phyloP scores from a whole-genome alignment of 2,888 invertebrate genomes.

The Brachypalpus laphriformis region DNA sequence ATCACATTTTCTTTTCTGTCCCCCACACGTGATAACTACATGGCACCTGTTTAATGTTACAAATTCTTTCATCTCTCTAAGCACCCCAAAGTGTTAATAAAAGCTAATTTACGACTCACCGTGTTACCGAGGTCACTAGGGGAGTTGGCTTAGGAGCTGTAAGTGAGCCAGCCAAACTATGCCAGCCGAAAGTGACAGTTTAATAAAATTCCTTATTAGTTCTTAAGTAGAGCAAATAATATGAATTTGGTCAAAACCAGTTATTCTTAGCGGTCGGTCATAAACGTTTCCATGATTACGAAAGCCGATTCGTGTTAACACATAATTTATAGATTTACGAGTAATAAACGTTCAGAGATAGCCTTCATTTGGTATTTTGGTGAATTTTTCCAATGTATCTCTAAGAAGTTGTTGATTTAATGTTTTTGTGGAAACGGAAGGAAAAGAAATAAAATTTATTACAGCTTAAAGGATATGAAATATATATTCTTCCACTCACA shows the following conservation, averaged over 20 bases:
- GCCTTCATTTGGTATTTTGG: no score
- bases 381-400: no score
- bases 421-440: no score
- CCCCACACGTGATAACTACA: no score
- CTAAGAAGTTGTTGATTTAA: no score
- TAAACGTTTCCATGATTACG: neutral
- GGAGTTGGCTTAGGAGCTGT: neutral
- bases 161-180: neutral
- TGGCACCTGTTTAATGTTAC: neutral
- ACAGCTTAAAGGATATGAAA: no score
- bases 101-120: neutral
- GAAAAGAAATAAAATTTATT: no score
- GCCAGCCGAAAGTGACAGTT: neutral
- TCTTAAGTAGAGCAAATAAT: neutral
- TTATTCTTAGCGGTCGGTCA: neutral
- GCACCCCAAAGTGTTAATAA: constrained; percentile 4
- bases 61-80: neutral
- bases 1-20: no score
- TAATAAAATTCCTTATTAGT: neutral
- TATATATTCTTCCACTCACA: no score
- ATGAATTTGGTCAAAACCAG: neutral
- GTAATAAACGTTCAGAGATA: no score
- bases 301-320: neutral
- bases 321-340: no score
- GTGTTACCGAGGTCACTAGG: neutral